phyloP scores from a whole-genome alignment of 2,113 vertebrate species.

The Tympanuchus pallidicinctus region DNA sequence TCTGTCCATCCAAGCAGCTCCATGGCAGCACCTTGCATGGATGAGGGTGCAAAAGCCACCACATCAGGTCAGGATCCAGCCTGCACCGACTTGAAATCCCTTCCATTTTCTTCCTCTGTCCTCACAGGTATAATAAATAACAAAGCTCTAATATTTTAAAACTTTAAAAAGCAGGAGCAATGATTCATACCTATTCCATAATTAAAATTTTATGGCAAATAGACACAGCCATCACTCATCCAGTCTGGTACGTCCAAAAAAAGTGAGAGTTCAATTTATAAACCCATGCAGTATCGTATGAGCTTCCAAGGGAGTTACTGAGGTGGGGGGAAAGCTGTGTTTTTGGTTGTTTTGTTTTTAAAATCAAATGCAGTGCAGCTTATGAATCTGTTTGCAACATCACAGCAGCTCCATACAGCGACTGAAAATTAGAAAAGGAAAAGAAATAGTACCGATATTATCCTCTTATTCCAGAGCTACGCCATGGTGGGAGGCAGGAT shows the following conservation, averaged over 20 bases:
- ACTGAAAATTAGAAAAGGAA: constrained; percentile 17
- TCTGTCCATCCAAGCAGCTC: background rate
- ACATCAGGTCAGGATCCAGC: background rate
- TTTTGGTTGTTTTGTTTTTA: background rate
- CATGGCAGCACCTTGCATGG: background rate
- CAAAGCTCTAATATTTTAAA: background rate
- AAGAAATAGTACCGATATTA: constrained; percentile 50
- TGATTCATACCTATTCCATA: constrained; percentile 22
- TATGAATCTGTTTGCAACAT: constrained; percentile 15
- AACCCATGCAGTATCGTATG: background rate
- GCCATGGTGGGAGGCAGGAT: background rate
- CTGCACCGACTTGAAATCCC: rapidly evolving
- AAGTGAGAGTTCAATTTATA: background rate
- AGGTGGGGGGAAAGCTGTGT: constrained; percentile 11
- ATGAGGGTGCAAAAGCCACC: rapidly evolving
- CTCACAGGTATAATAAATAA: background rate
- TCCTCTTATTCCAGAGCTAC: background rate
- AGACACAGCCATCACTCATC: constrained; percentile 24
- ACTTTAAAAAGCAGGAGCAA: background rate
- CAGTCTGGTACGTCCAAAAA: background rate
- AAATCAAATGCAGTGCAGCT: background rate
- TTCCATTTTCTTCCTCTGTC: background rate
- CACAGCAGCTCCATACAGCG: background rate
- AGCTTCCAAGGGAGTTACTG: constrained; percentile 37
- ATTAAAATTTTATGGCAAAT: constrained; percentile 49